Conservation (phyloP, 1,140 invertebrate species). For the Oryzaephilus surinamensis region DNA sequence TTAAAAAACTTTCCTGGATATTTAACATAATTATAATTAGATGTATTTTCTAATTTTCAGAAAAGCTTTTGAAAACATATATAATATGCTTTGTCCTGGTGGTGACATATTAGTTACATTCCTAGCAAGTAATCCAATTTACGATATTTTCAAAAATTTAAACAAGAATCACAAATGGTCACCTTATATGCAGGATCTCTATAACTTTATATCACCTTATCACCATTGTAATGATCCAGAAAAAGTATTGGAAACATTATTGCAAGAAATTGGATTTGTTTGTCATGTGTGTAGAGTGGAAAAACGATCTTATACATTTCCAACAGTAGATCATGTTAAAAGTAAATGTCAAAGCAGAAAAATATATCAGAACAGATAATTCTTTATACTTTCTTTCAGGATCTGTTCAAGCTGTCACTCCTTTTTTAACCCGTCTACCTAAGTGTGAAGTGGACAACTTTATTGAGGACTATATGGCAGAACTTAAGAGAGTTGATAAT, state of each 20-base stretch:
- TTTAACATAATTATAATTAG: neutral
- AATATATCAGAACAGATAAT: slow-evolving; percentile 1
- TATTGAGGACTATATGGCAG: slow-evolving; percentile 44
- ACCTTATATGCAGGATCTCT: slow-evolving; percentile 53
- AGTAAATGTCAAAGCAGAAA: slow-evolving; percentile 40
- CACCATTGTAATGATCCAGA: slow-evolving; percentile 52
- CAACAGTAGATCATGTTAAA: slow-evolving; percentile 45
- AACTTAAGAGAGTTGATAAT: slow-evolving; percentile 39
- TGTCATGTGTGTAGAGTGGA: slow-evolving; percentile 51
- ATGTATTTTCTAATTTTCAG: slow-evolving; percentile 42
- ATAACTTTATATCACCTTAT: slow-evolving; percentile 53
- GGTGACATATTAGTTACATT: slow-evolving; percentile 62
- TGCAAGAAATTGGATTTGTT: slow-evolving; percentile 55
- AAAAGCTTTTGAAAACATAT: slow-evolving; percentile 52
- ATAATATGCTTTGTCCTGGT: slow-evolving; percentile 47
- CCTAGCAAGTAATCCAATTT: slow-evolving; percentile 58
- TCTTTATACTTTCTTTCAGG: slow-evolving; percentile 40
- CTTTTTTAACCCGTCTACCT: slow-evolving; percentile 59
- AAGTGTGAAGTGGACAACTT: slow-evolving; percentile 50
- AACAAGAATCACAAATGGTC: slow-evolving; percentile 48
- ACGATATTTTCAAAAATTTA: slow-evolving; percentile 54
- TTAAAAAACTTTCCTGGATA: neutral
- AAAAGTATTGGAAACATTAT: slow-evolving; percentile 46
- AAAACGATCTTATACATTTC: slow-evolving; percentile 51
- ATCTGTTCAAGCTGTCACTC: slow-evolving; percentile 60